Percentiles rank a stretch among this genome's conserved stretches.
These are phyloP conservation scores for Cryptophagus acutangulus DNA, from an alignment of 2,888 invertebrate genomes.

Conservation along the genomic window DNA sequence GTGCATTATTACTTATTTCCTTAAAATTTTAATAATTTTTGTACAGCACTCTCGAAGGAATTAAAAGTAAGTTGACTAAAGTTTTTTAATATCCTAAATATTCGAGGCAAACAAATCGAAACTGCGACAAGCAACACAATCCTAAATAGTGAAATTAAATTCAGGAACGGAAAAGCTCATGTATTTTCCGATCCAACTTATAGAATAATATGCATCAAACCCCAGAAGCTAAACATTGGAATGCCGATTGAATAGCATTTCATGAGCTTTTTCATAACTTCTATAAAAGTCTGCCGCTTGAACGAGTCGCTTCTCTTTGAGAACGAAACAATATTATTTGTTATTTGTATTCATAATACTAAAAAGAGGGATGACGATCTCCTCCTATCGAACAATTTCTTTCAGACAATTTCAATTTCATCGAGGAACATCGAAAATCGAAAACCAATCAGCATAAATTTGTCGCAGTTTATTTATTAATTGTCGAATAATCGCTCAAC, in stretches of 20 bases:
- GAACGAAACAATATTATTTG: constrained; percentile 33
- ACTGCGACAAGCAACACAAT: too few relatives aligned
- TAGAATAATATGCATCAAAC: constrained; percentile 16
- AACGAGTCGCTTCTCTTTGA: constrained; percentile 26
- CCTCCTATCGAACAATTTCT: constrained; percentile 16
- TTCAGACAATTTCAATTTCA: constrained; percentile 5
- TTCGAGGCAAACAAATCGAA: too few relatives aligned
- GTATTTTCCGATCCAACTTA: background rate
- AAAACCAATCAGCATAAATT: too few relatives aligned
- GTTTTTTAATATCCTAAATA: too few relatives aligned
- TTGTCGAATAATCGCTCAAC: too few relatives aligned
- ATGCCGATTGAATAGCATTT: constrained; percentile 36
- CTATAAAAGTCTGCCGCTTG: constrained; percentile 35
- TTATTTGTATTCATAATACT: constrained; percentile 33
- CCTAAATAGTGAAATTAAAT: too few relatives aligned
- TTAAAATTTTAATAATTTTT: too few relatives aligned
- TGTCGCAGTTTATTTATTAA: too few relatives aligned
- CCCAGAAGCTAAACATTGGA: constrained; percentile 24
- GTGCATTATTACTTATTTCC: background rate
- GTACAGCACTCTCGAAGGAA: too few relatives aligned
- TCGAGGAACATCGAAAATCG: background rate
- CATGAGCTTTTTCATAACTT: constrained; percentile 37
- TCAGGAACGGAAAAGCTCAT: background rate
- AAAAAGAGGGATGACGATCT: constrained; percentile 22
- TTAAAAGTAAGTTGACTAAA: too few relatives aligned